Base-by-base conservation (phyloP, 2,888 invertebrate species). In the Drosophila nigritarsus region DNA sequence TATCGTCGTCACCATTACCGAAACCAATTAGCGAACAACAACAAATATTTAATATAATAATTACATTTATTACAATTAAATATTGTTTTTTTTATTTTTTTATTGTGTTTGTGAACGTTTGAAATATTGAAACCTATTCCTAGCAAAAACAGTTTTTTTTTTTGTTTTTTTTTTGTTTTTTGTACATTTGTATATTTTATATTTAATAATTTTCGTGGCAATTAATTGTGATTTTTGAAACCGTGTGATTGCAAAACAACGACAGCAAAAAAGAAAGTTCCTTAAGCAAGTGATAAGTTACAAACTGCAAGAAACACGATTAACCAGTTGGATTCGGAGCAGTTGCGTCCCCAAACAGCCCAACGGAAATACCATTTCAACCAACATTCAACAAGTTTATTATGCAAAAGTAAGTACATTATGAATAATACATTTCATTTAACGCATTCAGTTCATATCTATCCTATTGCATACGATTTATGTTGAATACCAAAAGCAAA, bases 251-350 rank as follows among this genome's bases (percentile, higher is more conserved):
- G 80, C 86, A 78, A 89, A 89, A 74, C 55, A 79, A 78, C 73
- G 48, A 76, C 42, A 76, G 54, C 66, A 75, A 64, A 62, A 68
- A 75, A 83, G 74, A 91, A 90, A 90, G 90, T 90, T 90, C 89
- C 91, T 90, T 83, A 82, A 88, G 75, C 66, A 80, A 76, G 87
- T 89, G 91, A 91, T 91, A 90, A 85, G 56, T 65, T 70, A 49
- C 42, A 45, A 69, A 63, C 60, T 54, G 51, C 51, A 30, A 45
- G 51, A 20, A 56, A 38, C 18, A 36, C 60, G 61, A 48, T 36
- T 40, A 62, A 15, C 20, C 42, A n/a, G 38, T 50, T 30, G 15
- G 38, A 48, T 38, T 38, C 36, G 58, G 11, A 48, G 36, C 55
- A 48, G 48, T 34, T 56, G 29, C 56, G n/a, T 18, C 40, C 38